Evolutionary conservation across 2,888 invertebrate species (phyloP).

Genomic region (Achlya flavicornis): DNA sequence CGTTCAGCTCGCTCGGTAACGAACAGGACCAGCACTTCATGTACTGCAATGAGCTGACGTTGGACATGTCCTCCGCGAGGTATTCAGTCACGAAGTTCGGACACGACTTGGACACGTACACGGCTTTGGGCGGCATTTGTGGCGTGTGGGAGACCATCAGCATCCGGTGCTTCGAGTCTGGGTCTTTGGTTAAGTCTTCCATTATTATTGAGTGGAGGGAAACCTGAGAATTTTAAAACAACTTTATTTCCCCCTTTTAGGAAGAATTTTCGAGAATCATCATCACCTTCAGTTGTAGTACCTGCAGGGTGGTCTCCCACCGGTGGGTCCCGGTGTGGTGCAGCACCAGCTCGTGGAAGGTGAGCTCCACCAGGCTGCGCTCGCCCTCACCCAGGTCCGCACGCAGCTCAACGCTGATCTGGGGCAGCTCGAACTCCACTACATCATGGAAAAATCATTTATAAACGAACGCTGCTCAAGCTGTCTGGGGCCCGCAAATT

Average conservation of each 20-base stretch:
- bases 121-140: slow-evolving; percentile 72
- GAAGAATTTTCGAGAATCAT: too few species aligned
- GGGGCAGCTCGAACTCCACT: slow-evolving; percentile 89
- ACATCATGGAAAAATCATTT: slow-evolving; percentile 11
- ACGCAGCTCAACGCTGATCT: slow-evolving; percentile 89
- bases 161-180: slow-evolving; percentile 91
- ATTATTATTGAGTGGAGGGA: slow-evolving; percentile 93
- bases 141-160: slow-evolving; percentile 90
- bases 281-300: slow-evolving; percentile 39
- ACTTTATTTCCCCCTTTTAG: too few species aligned
- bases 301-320: slow-evolving; percentile 89
- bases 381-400: slow-evolving; percentile 88
- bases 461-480: not conserved
- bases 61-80: slow-evolving; percentile 33
- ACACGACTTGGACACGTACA: slow-evolving; percentile 91
- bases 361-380: slow-evolving; percentile 92
- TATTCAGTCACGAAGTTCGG: slow-evolving; percentile 85
- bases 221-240: slow-evolving; percentile 78
- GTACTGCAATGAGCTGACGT: slow-evolving; percentile 28
- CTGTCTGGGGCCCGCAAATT: too few species aligned
- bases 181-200: slow-evolving; percentile 93
- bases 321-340: slow-evolving; percentile 87
- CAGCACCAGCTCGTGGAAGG: slow-evolving; percentile 92
- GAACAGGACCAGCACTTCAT: slow-evolving; percentile 42
- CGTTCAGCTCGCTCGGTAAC: slow-evolving; percentile 59